These are phyloP conservation scores for Abramis brama DNA, from an alignment of 2,113 vertebrate species.

Conservation along the genomic window DNA sequence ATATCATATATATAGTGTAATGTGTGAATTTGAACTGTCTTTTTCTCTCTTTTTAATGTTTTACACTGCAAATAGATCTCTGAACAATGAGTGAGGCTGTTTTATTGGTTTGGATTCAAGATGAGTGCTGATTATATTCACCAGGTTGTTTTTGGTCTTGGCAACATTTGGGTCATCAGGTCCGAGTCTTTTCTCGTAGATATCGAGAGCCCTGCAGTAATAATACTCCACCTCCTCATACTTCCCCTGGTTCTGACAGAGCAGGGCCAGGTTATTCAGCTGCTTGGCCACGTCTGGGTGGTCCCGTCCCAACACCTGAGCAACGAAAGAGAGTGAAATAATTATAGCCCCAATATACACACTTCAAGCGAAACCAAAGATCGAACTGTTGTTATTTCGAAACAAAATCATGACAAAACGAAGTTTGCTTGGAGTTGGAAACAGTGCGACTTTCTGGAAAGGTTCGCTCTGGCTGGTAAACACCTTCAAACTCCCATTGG, in stretches of 20 bases:
- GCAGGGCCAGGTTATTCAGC: conserved; percentile 86
- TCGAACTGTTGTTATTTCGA: too few relatives aligned
- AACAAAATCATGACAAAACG: too few relatives aligned
- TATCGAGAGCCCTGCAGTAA: conserved; percentile 84
- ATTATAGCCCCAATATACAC: too few relatives aligned
- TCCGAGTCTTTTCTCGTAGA: conserved; percentile 83
- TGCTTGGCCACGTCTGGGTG: conserved; percentile 90
- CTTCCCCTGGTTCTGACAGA: conserved; percentile 90
- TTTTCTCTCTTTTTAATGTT: not conserved
- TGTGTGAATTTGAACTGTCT: too few relatives aligned
- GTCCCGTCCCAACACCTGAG: conserved; percentile 83
- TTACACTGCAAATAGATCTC: not conserved
- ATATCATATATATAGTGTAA: too few relatives aligned
- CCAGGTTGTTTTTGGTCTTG: conserved; percentile 98
- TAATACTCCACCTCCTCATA: conserved; percentile 88
- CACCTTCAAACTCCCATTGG: too few relatives aligned
- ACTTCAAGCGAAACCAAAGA: too few relatives aligned
- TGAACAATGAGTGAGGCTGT: not conserved
- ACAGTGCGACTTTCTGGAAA: too few relatives aligned
- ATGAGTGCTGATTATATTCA: conserved; percentile 65
- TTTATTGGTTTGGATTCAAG: not conserved
- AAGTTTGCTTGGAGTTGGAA: too few relatives aligned
- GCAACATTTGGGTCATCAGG: conserved; percentile 89
- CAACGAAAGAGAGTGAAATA: not conserved
- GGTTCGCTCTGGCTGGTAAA: too few relatives aligned